Evolutionary conservation across 2,888 invertebrate species (phyloP).

Genomic region (Lepidochrysops patricia): DNA sequence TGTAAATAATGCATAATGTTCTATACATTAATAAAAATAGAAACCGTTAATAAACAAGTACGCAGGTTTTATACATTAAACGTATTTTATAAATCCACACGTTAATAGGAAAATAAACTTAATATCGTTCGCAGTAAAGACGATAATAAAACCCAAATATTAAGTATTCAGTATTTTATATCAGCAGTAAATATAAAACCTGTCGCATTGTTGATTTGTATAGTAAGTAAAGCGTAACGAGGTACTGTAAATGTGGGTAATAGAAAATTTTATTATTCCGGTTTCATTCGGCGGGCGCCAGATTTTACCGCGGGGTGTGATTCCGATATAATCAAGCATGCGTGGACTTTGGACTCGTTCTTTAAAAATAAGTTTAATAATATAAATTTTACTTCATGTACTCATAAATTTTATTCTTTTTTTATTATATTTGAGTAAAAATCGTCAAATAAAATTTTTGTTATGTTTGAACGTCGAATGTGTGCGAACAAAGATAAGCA

Average conservation of each 20-base stretch:
- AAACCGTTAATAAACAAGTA: neutral
- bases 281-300: neutral
- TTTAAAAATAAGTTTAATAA: too few relatives aligned
- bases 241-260: slow-evolving; percentile 11
- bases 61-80: neutral
- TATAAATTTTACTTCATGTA: too few relatives aligned
- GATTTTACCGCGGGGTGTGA: slow-evolving; percentile 1
- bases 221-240: slow-evolving; percentile 12
- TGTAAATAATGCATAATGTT: neutral
- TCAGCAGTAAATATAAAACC: slow-evolving; percentile 13
- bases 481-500: neutral
- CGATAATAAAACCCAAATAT: slow-evolving; percentile 11
- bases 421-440: too few relatives aligned
- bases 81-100: neutral
- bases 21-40: neutral
- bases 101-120: neutral
- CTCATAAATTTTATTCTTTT: too few relatives aligned
- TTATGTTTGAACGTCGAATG: too few relatives aligned
- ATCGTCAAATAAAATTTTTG: too few relatives aligned
- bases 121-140: neutral
- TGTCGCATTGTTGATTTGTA: slow-evolving; percentile 14
- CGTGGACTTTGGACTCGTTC: neutral
- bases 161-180: slow-evolving; percentile 13
- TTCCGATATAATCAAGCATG: neutral
- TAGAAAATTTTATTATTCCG: slow-evolving; percentile 13